These are phyloP conservation scores for Selene dorsalis DNA, from an alignment of 2,797 vertebrate species.

Conservation along the genomic window DNA sequence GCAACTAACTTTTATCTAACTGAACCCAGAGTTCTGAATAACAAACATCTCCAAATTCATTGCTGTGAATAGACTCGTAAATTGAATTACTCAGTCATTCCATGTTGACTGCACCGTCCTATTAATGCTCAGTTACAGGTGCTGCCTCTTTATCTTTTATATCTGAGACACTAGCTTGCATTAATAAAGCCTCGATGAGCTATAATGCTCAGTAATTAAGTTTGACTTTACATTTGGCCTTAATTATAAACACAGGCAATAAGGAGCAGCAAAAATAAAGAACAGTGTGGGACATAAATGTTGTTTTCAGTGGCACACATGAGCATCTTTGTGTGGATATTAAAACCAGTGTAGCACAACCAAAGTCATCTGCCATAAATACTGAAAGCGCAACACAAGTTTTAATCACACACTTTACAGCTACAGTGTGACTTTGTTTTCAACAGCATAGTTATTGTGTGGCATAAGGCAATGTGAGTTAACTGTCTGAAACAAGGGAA, in stretches of 20 bases:
- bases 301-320: conserved; percentile 57
- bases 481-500: conserved; percentile 43
- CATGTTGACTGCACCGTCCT: not conserved
- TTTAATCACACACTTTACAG: conserved; percentile 65
- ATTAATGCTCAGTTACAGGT: conserved; percentile 56
- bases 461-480: conserved; percentile 40
- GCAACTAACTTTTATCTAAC: conserved; percentile 3
- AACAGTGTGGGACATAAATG: conserved; percentile 61
- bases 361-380: conserved; percentile 62
- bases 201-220: conserved; percentile 71
- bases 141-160: conserved; percentile 61
- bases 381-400: conserved; percentile 39
- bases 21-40: conserved; percentile 11
- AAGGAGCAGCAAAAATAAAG: conserved; percentile 57
- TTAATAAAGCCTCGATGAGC: conserved; percentile 69
- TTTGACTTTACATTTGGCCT: conserved; percentile 72
- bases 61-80: conserved; percentile 12
- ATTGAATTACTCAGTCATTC: conserved; percentile 28
- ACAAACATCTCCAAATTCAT: conserved; percentile 1
- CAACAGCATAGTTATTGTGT: conserved; percentile 42
- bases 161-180: conserved; percentile 56
- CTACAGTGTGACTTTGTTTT: conserved; percentile 55
- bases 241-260: conserved; percentile 61
- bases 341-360: conserved; percentile 65
- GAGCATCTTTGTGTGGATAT: conserved; percentile 63